Conservation (phyloP, 1,140 invertebrate genomes). For the Palaemon carinicauda region DNA sequence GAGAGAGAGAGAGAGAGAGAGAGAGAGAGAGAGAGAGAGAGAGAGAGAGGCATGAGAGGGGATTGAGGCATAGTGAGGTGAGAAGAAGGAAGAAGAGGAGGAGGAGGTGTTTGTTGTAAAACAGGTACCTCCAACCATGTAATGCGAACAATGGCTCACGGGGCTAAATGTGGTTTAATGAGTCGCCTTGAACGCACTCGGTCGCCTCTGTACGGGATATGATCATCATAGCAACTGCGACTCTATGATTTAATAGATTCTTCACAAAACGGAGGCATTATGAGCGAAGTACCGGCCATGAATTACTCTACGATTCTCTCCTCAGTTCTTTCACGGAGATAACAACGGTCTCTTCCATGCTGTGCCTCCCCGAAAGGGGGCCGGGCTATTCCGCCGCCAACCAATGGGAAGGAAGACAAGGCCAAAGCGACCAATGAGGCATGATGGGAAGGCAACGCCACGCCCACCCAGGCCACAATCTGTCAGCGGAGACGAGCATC, state of each 20-base stretch:
- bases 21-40: background rate
- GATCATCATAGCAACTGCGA: conserved; percentile 25
- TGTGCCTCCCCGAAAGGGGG: background rate
- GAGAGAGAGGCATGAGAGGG: background rate
- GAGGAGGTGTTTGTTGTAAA: background rate
- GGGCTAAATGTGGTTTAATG: conserved; percentile 16
- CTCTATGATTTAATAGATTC: conserved; percentile 54
- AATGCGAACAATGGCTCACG: background rate
- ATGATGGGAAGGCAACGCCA: conserved; percentile 7
- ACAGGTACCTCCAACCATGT: background rate
- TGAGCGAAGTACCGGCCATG: conserved; percentile 42
- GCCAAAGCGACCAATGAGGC: conserved; percentile 18
- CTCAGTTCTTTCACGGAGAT: conserved; percentile 13
- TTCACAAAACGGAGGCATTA: conserved; percentile 38
- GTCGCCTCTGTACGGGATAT: background rate
- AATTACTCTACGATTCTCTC: conserved; percentile 10
- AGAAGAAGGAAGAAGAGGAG: background rate
- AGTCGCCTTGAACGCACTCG: background rate
- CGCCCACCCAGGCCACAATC: conserved; percentile 27
- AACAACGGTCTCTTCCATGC: conserved; percentile 24
- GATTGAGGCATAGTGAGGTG: background rate
- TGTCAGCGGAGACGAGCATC: background rate
- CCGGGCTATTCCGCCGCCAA: background rate
- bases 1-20: background rate
- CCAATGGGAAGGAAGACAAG: conserved; percentile 15